phyloP scores from a whole-genome alignment of 2,113 vertebrate genomes.

The Isichthys henryi region DNA sequence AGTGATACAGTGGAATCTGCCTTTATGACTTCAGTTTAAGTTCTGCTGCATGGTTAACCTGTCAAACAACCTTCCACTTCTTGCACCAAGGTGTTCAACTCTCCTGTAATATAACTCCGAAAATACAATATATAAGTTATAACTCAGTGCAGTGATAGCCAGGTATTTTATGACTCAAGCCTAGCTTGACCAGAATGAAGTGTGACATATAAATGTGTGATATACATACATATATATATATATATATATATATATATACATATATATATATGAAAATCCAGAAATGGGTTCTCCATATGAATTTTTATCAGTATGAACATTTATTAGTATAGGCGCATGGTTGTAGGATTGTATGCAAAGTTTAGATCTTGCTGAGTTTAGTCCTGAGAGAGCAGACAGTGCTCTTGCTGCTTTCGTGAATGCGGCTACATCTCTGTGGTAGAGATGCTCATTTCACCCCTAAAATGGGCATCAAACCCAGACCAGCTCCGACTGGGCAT shows the following conservation, averaged over 20 bases:
- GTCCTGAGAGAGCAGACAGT: neutral
- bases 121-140: neutral
- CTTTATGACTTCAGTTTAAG: neutral
- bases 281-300: neutral
- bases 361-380: neutral
- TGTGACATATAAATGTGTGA: neutral
- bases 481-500: constrained; percentile 42
- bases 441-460: constrained; percentile 61
- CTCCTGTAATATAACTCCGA: neutral
- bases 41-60: neutral
- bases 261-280: neutral
- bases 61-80: neutral
- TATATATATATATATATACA: too few relatives aligned
- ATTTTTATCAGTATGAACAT: neutral
- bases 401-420: neutral
- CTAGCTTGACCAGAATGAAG: neutral
- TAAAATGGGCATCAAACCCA: constrained; percentile 73
- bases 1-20: neutral
- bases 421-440: constrained; percentile 21
- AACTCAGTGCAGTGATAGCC: neutral
- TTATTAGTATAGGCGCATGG: neutral
- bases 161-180: neutral
- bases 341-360: constrained; percentile 33
- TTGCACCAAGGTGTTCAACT: neutral
- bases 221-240: neutral